Percentiles rank a stretch among this genome's conserved stretches.
phyloP scores from a whole-genome alignment of 2,888 invertebrate species.

The Drosophila rubida region DNA sequence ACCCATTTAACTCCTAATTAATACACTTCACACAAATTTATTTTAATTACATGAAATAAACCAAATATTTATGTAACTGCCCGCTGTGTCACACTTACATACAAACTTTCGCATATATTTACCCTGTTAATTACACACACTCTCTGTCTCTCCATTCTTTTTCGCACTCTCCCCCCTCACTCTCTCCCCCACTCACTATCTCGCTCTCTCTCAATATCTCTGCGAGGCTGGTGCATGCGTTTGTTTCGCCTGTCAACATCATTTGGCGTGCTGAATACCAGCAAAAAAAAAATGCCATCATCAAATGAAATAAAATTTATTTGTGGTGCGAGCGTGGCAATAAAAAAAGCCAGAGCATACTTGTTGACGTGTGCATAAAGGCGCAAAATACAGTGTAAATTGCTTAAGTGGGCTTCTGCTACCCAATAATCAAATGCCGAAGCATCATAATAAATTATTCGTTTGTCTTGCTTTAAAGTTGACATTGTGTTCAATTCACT shows the following conservation, averaged over 20 bases:
- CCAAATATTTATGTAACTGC: conserved; percentile 74
- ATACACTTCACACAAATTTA: conserved; percentile 78
- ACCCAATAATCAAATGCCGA: conserved; percentile 7
- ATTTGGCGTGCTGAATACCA: conserved; percentile 62
- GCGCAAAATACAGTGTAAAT: conserved; percentile 53
- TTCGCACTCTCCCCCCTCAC: background rate
- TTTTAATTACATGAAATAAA: conserved; percentile 79
- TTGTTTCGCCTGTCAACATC: conserved; percentile 74
- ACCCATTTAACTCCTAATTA: conserved; percentile 80
- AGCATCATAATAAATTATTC: conserved; percentile 9
- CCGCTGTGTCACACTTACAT: conserved; percentile 21
- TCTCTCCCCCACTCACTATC: background rate
- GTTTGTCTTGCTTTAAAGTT: background rate
- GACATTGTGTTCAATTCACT: background rate
- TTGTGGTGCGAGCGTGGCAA: conserved; percentile 53
- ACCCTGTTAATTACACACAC: conserved; percentile 57
- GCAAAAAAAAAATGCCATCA: conserved; percentile 44
- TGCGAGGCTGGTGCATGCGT: conserved; percentile 27
- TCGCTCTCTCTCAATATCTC: conserved; percentile 1
- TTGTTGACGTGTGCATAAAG: conserved; percentile 49
- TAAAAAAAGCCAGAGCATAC: conserved; percentile 62
- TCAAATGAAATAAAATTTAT: conserved; percentile 74
- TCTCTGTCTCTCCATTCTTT: background rate
- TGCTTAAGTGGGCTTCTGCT: conserved; percentile 37
- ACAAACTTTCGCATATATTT: background rate